Base-by-base conservation (phyloP, 2,888 invertebrate genomes). In the Himalopsyche kuldschensis region DNA sequence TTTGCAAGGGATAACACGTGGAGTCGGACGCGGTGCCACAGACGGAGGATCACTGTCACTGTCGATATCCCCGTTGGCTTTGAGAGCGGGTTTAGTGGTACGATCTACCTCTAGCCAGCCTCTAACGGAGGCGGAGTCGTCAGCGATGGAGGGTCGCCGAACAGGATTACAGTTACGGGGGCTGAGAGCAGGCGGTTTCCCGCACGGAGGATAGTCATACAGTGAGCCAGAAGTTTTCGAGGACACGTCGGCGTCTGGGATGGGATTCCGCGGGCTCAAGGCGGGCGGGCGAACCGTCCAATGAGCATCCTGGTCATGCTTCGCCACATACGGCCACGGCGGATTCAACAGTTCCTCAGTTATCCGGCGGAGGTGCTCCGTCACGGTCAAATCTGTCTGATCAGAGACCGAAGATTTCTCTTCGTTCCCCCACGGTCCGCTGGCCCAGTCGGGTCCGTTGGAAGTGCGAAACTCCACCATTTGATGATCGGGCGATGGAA, bases 211-310 rank as follows among this genome's bases (percentile, higher is more conserved):
- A 20, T 84, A 80, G 11, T 24, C 24, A 5, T 48, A n/a, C 3
- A 82, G 79, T 1, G 79, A 24, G 69, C 47, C 87, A 88, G 8
- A 87, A 81, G 24, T 81, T 35, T 84, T 83, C 15, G 81, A 90
- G 89, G 90, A 90, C 69, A 89, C 87, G 81, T 90, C 90, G 0
- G 90, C 89, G 87, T 91, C 91, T 1, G 90, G 90, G 77, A 90
- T 90, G 32, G 91, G 90, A 17, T 89, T 89, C 27, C 91, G 90
- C 78, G 92, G 91, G 0, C 91, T 91, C 84, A 91, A 87, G 83
- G 90, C 90, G 17, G 90, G 88, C 80, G 89, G 84, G 63, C 85
- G 3, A 30, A 85, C 20, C 83, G 15, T 24, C 55, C 55, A 55
- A 1, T 4, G 17, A n/a, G 17, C 17, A 5, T 20, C 20, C 3